Evolutionary conservation across 2,113 vertebrate species (phyloP), one percentile per base, ranked within the genome.

Genomic region (Rana temporaria): DNA sequence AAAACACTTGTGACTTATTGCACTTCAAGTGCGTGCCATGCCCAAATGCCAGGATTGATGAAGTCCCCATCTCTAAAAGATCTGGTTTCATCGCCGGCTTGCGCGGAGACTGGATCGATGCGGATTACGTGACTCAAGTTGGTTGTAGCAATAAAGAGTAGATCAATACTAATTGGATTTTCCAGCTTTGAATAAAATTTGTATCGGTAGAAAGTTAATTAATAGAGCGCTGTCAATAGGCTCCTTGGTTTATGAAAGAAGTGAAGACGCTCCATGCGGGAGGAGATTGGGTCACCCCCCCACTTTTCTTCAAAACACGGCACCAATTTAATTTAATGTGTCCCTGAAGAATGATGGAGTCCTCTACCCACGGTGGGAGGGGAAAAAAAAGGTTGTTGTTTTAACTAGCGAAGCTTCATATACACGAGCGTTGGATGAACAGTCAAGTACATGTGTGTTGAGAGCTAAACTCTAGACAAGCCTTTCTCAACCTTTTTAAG

Each of bases 181-280:
- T 89, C 85, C 82, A 88, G 89, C 86, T 89, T 91, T 90, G 90
- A 91, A 91, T 90, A 91, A 90, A 91, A 91, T 91, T 90, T 89
- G 86, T 91, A 91, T 91, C 0, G 87, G 90, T 88, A 90, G 87
- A 87, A 89, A 91, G 89, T 90, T 91, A 91, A 91, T 91, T 91
- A 91, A 91, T 90, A 89, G 90, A 91, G 87, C 87, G 84, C 86
- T 88, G 89, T 91, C 89, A 89, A 89, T 89, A 85, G 80, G 85
- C 86, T 86, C 82, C 86, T 89, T 88, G 88, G 86, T 86, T 87
- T 82, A 70, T 89, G 85, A 87, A 85, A 85, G 86, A 71, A 88
- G 85, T 85, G 84, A 81, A 48, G 1, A 18, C 77, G 87, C 86
- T 85, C 86, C 26, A 84, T 85, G 63, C n/a, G 69, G 48, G 24